Evolutionary conservation across 2,888 invertebrate genomes (phyloP), one percentile per base, ranked within the genome.

Genomic region (Latrodectus elegans): DNA sequence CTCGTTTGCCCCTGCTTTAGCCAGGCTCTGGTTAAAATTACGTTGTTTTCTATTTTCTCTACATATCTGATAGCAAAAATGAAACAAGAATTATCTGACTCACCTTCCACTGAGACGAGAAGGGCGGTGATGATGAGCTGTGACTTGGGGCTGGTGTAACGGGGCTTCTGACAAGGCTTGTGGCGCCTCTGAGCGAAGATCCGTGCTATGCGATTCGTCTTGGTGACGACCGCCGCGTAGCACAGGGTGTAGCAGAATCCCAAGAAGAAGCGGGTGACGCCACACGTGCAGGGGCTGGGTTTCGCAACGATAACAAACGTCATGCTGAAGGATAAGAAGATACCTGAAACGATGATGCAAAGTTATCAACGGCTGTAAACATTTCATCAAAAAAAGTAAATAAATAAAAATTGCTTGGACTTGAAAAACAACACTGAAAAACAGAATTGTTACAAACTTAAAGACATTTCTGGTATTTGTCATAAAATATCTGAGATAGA

Each of bases 201-300:
- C 85, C 94, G 91, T 52, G 94, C 93, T 74, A 94, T 94, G 75
- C 94, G 91, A 90, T 93, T 94, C 53, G 94, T 94, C 91, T 94
- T 94, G 11, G 94, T 94, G 14, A 94, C 93, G 26, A 94, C 92
- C 12, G 94, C 93, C 0, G 94, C 93, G 90, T 94, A 94, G 90
- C 93, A 93, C 1, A 94, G 90, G 0, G 94, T 93, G 90, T 93
- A 94, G 90, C 93, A 93, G 82, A 94, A 91, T 1, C 94, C 94
- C 12, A 94, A 91, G 64, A 94, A 93, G 90, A 94, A 93, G 79
- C 94, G 91, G 3, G 93, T 93, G 15, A 93, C 88, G 2, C 93
- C 93, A 90, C 94, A 94, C 1, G 93, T 92, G 55, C 92, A 91
- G 0, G 91, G 89, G 17, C 92, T 92, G 0, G 94, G 94, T 65